A percentile compares a stretch with the other conserved stretches of the same genome.
phyloP scores from a whole-genome alignment of 1,140 invertebrate species.

The Drusus annulatus region DNA sequence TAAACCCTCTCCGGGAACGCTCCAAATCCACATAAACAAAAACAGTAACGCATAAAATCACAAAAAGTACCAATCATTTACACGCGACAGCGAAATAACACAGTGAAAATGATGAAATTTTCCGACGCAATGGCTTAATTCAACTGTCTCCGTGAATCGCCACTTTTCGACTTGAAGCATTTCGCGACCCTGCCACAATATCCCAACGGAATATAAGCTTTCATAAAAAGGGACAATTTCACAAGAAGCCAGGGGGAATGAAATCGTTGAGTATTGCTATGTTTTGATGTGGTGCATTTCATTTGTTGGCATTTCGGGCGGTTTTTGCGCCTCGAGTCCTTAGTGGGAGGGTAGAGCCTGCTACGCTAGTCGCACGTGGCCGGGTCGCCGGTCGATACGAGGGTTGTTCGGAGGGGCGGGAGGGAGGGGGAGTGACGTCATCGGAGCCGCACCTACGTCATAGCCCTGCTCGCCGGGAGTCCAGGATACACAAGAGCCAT shows the following conservation, averaged over 20 bases:
- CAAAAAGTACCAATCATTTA: not conserved
- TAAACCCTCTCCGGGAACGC: constrained; percentile 6
- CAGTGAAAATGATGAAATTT: not conserved
- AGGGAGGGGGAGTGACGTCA: constrained; percentile 49
- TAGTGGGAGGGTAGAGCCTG: constrained; percentile 25
- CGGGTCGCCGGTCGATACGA: constrained; percentile 47
- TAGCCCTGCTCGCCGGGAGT: constrained; percentile 16
- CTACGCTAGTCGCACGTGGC: constrained; percentile 51
- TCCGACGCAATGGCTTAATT: not conserved
- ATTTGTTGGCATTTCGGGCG: not conserved
- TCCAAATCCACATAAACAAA: not conserved
- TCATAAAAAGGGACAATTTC: not conserved
- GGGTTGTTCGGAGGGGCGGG: constrained; percentile 33
- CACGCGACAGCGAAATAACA: not conserved
- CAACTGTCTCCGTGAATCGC: not conserved
- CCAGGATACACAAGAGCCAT: not conserved
- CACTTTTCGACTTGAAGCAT: constrained; percentile 11
- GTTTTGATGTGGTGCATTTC: not conserved
- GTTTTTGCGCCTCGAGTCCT: not conserved
- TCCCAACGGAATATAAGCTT: no score
- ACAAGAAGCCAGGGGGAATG: not conserved
- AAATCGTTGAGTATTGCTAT: not conserved
- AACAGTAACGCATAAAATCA: not conserved
- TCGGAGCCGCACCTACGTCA: constrained; percentile 53
- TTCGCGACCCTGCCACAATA: constrained; percentile 11